Conservation (phyloP, 2,797 vertebrate species). For the Propithecus deckenii region DNA sequence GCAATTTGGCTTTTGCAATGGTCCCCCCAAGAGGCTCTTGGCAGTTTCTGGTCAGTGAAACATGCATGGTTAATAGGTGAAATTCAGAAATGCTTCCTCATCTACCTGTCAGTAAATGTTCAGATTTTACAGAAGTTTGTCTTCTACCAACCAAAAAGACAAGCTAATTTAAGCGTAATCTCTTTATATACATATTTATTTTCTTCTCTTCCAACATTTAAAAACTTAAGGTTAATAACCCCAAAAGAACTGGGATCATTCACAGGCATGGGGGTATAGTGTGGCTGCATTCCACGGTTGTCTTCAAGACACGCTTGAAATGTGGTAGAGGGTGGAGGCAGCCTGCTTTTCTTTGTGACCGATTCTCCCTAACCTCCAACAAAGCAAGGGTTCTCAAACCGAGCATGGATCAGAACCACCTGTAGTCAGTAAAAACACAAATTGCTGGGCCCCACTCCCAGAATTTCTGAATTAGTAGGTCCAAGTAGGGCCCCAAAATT, state of each 20-base stretch:
- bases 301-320: not conserved
- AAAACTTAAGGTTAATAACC: not conserved
- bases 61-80: not conserved
- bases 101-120: not conserved
- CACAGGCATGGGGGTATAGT: not conserved
- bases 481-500: not conserved
- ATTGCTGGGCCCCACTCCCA: not conserved
- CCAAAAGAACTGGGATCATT: not conserved
- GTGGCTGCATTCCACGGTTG: not conserved
- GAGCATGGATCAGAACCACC: not conserved
- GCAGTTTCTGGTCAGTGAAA: not conserved
- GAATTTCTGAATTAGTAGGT: not conserved
- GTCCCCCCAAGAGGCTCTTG: not conserved
- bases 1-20: not conserved
- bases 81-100: slow-evolving; percentile 37
- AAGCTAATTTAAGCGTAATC: not conserved
- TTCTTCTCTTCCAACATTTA: slow-evolving; percentile 9
- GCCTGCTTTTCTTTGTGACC: not conserved
- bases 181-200: not conserved
- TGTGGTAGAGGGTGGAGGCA: not conserved
- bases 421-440: not conserved
- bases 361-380: not conserved
- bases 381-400: not conserved
- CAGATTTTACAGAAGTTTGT: not conserved
- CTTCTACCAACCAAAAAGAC: not conserved